Base-by-base conservation (phyloP, 2,797 vertebrate species). In the Phataginus tricuspis region DNA sequence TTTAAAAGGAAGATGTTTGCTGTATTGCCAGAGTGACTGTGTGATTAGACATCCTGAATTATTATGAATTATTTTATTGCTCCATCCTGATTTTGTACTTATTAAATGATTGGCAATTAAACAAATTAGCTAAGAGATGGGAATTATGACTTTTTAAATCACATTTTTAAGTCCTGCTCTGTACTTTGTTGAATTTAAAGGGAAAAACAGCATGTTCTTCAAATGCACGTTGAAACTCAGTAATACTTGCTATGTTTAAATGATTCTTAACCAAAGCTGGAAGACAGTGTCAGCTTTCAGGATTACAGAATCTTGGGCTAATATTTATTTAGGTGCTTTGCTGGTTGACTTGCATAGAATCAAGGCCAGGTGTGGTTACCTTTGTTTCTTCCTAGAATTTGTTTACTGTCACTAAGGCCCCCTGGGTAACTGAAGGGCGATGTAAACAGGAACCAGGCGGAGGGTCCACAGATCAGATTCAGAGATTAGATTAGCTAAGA, bases 31-130 rank as follows among this genome's bases (percentile, higher is more conserved):
- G 34, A 69, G 25, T 59, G 31, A 29, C 29, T 63, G 3, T 39
- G 29, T 34, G 64, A 74, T 63, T 39, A 37, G 55, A 77, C 9
- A 34, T 23, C 63, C n/a, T 63, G 51, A 85, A 66, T 88, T 80
- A 68, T 61, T 66, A 16, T 23, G n/a, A 51, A 71, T 96, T 57
- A 84, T 84, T 91, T 91, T 94, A 83, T 84, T 86, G 55, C 8
- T 87, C 53, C 14, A 61, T n/a, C 27, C 29, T 85, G 82, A 89
- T 88, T 95, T 72, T 96, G 69, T 69, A 37, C 45, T 93, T 83
- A 27, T 77, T 83, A 92, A 92, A 86, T 59, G 39, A 84, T 86
- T 68, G 49, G 11, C 51, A 85, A 82, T 94, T 80, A 91, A 96
- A 51, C 66, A 82, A 95, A 86, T 96, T 68, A 89, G 64, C 42